Evolutionary conservation across 2,888 invertebrate species (phyloP).

Genomic region (Pharmacophagus antenor): DNA sequence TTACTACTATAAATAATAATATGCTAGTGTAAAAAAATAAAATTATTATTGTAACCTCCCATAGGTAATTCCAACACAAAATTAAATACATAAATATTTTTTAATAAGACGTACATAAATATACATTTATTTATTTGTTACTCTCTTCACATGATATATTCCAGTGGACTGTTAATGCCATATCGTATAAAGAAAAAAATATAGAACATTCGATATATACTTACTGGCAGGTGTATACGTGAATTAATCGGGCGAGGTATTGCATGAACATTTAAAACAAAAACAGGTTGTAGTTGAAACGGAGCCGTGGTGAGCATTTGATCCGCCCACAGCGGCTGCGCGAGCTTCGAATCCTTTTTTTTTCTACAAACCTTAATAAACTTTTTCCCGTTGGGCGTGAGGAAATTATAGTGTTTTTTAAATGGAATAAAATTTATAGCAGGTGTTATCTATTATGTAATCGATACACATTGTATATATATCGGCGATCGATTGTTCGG

Average conservation of each 20-base stretch:
- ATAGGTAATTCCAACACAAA: no score
- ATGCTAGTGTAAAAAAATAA: no score
- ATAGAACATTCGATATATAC: background rate
- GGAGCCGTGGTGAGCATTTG: constrained; percentile 54
- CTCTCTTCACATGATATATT: no score
- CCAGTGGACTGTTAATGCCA: background rate
- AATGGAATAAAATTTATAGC: constrained; percentile 74
- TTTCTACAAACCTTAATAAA: constrained; percentile 62
- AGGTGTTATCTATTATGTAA: constrained; percentile 60
- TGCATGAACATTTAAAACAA: constrained; percentile 51
- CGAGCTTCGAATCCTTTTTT: constrained; percentile 53
- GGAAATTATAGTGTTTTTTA: constrained; percentile 59
- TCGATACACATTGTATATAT: constrained; percentile 43
- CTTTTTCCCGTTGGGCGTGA: constrained; percentile 76
- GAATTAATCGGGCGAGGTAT: constrained; percentile 21
- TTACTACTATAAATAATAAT: no score
- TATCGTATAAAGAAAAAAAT: background rate
- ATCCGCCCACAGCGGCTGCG: constrained; percentile 66
- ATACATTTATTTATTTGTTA: no score
- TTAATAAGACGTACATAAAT: no score
- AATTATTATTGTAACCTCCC: no score
- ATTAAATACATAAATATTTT: no score
- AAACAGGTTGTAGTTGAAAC: constrained; percentile 63
- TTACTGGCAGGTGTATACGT: constrained; percentile 32
- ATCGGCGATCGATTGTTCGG: constrained; percentile 49